Base-by-base conservation (phyloP, 2,113 vertebrate species). In the Heterotis niloticus region DNA sequence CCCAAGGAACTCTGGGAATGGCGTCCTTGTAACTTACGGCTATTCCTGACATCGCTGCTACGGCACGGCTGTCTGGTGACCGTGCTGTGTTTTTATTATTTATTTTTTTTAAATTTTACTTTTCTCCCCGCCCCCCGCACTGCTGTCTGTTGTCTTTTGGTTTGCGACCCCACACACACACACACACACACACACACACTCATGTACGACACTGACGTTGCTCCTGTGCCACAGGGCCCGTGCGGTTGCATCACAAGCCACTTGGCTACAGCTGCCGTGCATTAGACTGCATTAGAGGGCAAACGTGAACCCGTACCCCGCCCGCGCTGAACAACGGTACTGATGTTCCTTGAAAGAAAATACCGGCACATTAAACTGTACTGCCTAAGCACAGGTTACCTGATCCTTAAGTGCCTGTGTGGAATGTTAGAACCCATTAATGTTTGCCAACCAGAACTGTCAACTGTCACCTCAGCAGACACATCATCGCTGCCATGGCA, bases 401-500 rank as follows among this genome's bases (percentile, higher is more conserved):
- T 72, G 59, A 72, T 79, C 59, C 70, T 65, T 64, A 52, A 73
- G 69, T 74, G 60, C 16, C 59, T 71, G 57, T 70, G 62, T 51
- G 68, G 73, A 73, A 74, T 57, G 72, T 75, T 64, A 80, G 44
- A 56, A 16, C 77, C 67, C 67, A 59, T 78, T 59, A 75, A 60
- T 67, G 72, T 80, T 75, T 75, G 71, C 72, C 52, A 80, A 80
- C 64, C 75, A 54, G 51, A 80, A 44, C 70, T 80, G 51, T 80
- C 71, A 80, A 67, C 72, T 81, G 79, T 77, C 79, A 70, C 75
- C 75, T 59, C 75, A 23, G 52, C 56, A 76, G 75, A 69, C 67
- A 81, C 34, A 23, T 81, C 34, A 20, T 69, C 71, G 75, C 74
- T 81, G 54, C 67, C 75, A 81, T 77, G 57, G 75, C 75, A 81